Evolutionary conservation across 2,797 vertebrate genomes (phyloP).

Genomic region (Borostomias antarcticus): DNA sequence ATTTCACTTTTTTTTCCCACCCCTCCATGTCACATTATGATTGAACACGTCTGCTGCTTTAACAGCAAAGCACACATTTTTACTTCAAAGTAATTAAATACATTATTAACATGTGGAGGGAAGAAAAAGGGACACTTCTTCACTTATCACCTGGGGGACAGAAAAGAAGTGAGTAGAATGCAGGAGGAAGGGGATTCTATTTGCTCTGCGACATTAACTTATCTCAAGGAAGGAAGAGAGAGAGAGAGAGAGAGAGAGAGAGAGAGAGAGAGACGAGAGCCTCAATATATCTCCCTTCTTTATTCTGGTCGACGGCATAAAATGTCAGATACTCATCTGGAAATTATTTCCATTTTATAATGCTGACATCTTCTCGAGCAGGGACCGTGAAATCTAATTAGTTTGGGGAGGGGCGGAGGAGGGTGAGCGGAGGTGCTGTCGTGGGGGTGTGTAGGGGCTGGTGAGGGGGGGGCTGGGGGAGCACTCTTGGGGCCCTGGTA

Average conservation of each 20-base stretch:
- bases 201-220: conserved; percentile 41
- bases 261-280: conserved; percentile 13
- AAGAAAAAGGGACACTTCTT: conserved; percentile 49
- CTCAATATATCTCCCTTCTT: conserved; percentile 51
- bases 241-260: conserved; percentile 7
- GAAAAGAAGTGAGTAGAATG: conserved; percentile 37
- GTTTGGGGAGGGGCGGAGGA: conserved; percentile 66
- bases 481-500: conserved; percentile 19
- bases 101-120: conserved; percentile 62
- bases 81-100: conserved; percentile 70
- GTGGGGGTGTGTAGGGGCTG: conserved; percentile 62
- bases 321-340: conserved; percentile 79
- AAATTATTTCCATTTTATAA: conserved; percentile 79
- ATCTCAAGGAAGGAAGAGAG: conserved; percentile 48
- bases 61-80: conserved; percentile 21
- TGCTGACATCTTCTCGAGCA: conserved; percentile 66
- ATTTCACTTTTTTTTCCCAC: conserved; percentile 57
- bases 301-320: conserved; percentile 62
- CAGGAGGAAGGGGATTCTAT: conserved; percentile 30
- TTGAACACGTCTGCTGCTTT: no score
- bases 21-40: no score
- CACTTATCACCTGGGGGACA: conserved; percentile 52
- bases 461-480: conserved; percentile 35
- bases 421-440: no score
- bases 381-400: conserved; percentile 75